These are phyloP conservation scores for Sepioteuthis lessoniana DNA, from an alignment of 2,888 invertebrate species.

Conservation along the genomic window DNA sequence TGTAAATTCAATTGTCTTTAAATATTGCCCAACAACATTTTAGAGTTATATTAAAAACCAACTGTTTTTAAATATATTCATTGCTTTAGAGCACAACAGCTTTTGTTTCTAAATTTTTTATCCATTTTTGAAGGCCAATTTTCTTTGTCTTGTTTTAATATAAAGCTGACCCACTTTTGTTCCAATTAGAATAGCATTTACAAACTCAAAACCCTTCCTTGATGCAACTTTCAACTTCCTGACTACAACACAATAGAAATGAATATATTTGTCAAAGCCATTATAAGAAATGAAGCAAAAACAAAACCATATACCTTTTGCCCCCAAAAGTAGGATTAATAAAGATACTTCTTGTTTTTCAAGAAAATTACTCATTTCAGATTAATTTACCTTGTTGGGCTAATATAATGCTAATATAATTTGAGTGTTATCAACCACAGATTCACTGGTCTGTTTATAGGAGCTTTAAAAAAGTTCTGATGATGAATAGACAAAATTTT, in stretches of 20 bases:
- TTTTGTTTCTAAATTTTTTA: background rate
- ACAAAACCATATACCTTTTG: background rate
- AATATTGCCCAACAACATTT: background rate
- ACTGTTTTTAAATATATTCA: background rate
- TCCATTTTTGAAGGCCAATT: background rate
- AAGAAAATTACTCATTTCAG: background rate
- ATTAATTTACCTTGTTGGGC: background rate
- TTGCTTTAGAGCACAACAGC: too few species aligned
- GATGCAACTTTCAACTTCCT: background rate
- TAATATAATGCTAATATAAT: background rate
- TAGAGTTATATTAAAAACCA: background rate
- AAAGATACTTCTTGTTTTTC: background rate
- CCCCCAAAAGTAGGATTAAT: background rate
- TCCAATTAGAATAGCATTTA: background rate
- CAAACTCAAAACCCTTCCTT: background rate
- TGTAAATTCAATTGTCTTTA: background rate
- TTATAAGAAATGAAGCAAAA: background rate
- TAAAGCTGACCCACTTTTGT: background rate
- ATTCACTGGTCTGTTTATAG: background rate
- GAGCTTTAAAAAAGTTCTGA: background rate
- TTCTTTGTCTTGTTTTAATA: background rate
- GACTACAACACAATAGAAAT: background rate
- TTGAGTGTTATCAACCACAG: background rate
- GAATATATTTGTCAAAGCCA: background rate
- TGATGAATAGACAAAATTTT: background rate